Base-by-base conservation (phyloP, 2,888 invertebrate genomes). In the Bellardia bayeri region DNA sequence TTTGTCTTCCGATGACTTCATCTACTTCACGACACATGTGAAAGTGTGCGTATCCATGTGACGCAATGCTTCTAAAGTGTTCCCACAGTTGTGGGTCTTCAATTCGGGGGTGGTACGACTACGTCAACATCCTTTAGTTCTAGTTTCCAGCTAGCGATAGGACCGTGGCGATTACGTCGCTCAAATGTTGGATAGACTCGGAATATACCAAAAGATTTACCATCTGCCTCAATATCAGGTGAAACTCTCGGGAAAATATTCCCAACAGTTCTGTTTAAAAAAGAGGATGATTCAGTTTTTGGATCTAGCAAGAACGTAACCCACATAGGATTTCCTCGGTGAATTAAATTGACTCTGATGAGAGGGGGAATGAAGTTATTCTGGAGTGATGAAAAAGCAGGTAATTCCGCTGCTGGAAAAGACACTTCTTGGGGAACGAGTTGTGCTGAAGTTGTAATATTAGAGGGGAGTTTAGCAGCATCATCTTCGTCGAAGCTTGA, bases 1-100 rank as follows among this genome's bases (percentile, higher is more conserved):
- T 54, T 33, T 5, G 33, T 5, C 33, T 3, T 8, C 58, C 58
- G 30, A 58, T 58, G 30, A 58, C 58, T 2, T 40, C 63, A 7
- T 64, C 63, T n/a, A 64, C 40, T n/a, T 64, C 63, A 7, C n/a
- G n/a, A 40, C 40, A 64, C n/a, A 8, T 5, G n/a, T n/a, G n/a
- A 64, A 64, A 64, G 40, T 64, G 7, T 2, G 63, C 40, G n/a
- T 64, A 40, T 5, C 40, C 63, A 40, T 40, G 37, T n/a, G 63
- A n/a, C 37, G 14, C 37, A n/a, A 14, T 40, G 2, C 6, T 6
- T 2, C 9, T 6, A 8, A 64, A 64, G 9, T 64, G 63, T 14
- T 7, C 40, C n/a, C 40, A 6, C 3, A 33, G 33, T 33, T 33
- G 3, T 3, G 33, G 5, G 2, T 33, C 33, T 3, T 33, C 33